Conservation (phyloP, 2,797 vertebrate species). For the Argyrosomus regius region DNA sequence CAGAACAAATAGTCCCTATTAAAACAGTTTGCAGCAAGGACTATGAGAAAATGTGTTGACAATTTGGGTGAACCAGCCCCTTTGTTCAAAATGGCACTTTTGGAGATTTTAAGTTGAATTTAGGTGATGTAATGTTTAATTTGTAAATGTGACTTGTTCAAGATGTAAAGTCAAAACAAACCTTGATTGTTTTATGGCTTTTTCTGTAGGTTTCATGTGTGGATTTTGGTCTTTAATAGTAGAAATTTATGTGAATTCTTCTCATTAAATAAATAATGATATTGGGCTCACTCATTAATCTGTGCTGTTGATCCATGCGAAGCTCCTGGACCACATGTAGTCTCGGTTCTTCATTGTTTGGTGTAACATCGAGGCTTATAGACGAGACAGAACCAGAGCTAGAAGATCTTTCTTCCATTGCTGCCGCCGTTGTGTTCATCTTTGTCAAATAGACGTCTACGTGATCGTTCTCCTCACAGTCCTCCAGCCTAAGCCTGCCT, state of each 20-base stretch:
- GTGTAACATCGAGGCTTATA: conserved; percentile 28
- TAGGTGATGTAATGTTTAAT: neutral
- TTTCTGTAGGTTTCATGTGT: neutral
- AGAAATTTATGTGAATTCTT: neutral
- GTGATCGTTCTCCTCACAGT: conserved; percentile 47
- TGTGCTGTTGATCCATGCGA: conserved; percentile 43
- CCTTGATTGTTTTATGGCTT: neutral
- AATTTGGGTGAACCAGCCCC: neutral
- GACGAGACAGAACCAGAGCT: conserved; percentile 43
- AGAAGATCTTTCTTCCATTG: conserved; percentile 47
- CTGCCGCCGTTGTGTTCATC: conserved; percentile 23
- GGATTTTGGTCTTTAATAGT: neutral
- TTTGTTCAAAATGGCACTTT: neutral
- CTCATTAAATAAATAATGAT: conserved; percentile 2
- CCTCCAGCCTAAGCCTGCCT: conserved; percentile 22
- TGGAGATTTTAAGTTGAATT: neutral
- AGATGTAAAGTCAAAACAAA: conserved; percentile 2
- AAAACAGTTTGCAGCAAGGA: neutral
- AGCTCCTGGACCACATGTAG: conserved; percentile 27
- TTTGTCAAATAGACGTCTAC: conserved; percentile 42
- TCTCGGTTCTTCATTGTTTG: conserved; percentile 29
- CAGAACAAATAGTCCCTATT: neutral
- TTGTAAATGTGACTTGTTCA: neutral
- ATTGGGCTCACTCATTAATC: conserved; percentile 62
- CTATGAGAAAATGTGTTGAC: neutral